These are phyloP conservation scores for Deroplatys truncata DNA, from an alignment of 2,888 invertebrate genomes.

Conservation along the genomic window DNA sequence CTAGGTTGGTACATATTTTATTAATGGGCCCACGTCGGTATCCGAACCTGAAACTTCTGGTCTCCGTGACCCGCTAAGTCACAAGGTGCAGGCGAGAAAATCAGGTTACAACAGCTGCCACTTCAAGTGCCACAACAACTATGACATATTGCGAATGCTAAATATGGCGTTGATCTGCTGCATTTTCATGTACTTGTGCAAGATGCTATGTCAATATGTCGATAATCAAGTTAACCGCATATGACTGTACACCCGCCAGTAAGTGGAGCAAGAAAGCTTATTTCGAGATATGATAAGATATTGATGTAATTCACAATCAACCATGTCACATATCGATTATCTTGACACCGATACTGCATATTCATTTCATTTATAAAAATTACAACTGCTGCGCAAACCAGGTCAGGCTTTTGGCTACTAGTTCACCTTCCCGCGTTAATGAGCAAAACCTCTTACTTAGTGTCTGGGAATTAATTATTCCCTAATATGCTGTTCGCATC, in stretches of 20 bases:
- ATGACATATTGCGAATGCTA: not conserved
- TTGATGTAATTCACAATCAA: not conserved
- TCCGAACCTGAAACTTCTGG: not conserved
- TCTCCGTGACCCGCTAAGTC: not conserved
- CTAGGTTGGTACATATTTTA: too few species aligned
- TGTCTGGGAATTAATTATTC: too few species aligned
- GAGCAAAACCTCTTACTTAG: too few species aligned
- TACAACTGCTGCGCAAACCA: too few species aligned
- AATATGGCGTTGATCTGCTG: not conserved
- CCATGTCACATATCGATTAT: not conserved
- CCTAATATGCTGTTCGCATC: too few species aligned
- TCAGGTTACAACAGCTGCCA: not conserved
- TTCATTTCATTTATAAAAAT: too few species aligned
- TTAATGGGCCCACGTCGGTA: not conserved
- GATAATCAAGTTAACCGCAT: not conserved
- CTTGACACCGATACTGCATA: not conserved
- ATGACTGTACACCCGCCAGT: not conserved
- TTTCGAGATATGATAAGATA: not conserved
- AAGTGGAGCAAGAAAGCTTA: not conserved
- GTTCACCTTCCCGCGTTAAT: too few species aligned
- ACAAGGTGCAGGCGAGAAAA: not conserved
- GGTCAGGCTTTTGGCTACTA: too few species aligned
- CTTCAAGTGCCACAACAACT: not conserved
- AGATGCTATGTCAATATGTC: not conserved
- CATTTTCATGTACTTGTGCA: not conserved